Base-by-base conservation (phyloP, 1,140 invertebrate species). In the Cheumatopsyche charites region DNA sequence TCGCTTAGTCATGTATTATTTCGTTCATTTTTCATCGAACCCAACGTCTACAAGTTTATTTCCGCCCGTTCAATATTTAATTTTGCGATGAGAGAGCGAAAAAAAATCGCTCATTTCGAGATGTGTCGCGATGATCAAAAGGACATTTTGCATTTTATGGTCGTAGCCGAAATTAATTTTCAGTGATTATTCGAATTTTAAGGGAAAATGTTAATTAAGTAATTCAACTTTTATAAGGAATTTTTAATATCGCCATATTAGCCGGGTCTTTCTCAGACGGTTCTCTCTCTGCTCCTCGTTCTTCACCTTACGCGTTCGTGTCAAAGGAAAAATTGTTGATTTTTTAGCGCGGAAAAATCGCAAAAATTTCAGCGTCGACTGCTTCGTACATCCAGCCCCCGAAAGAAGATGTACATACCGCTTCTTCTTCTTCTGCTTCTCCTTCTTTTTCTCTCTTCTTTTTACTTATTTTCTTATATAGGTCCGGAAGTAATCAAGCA, bases 401-500 rank as follows among this genome's bases (percentile, higher is more conserved):
- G 42, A 67, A 67, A 67, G 42, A 67, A 49, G 43, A 63, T 63
- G 43, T 49, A 52, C 43, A n/a, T n/a, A n/a, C n/a, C 42, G 65
- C 49, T 67, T 25, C 67, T 42, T 36, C 29, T 15, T 41, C 43
- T 67, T 25, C n/a, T 17, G 65, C 49, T 67, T 25, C 67, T 42
- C 9, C 29, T 15, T 41, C 43, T 67, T 25, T 47, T 42, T 58
- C 47, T 23, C 36, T 26, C 43, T 67, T 72, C 67, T 75, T 75
- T 75, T 75, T 75, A 67, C 62, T 68, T 75, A 72, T 75, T 72
- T 75, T 75, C 73, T 75, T 75, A 75, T 72, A 70, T 70, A 75
- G 70, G 73, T 70, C 73, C 73, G 73, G 73, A 75, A 72, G 71
- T 75, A 75, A 75, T 75, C 73, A 75, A 75, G 70, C 73, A 70